Conservation (phyloP, 2,888 invertebrate genomes). For the Metellina segmentata region DNA sequence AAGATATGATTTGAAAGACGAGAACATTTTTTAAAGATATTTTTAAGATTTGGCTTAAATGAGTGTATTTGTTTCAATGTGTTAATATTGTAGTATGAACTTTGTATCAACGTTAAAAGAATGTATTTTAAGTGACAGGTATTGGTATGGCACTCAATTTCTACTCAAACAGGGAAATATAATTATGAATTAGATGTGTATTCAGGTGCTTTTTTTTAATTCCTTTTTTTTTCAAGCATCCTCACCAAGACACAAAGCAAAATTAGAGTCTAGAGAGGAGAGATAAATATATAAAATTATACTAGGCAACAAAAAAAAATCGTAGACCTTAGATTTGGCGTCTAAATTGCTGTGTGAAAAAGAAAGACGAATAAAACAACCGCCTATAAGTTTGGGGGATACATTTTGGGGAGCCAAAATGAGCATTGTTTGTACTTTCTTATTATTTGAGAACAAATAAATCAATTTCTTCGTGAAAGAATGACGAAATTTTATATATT, state of each 20-base stretch:
- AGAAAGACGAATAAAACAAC: not conserved
- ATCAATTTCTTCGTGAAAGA: not conserved
- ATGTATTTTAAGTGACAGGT: too few species aligned
- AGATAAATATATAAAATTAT: not conserved
- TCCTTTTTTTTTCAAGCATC: not conserved
- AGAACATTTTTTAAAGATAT: too few species aligned
- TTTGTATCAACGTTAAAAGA: too few species aligned
- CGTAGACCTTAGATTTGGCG: not conserved
- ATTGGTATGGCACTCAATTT: too few species aligned
- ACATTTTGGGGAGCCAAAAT: not conserved
- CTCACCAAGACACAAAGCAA: not conserved
- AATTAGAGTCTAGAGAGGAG: not conserved
- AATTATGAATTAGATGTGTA: too few species aligned
- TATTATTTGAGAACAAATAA: not conserved
- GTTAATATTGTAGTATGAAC: too few species aligned
- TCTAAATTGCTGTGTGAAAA: conserved; percentile 6
- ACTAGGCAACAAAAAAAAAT: too few species aligned
- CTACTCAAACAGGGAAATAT: too few species aligned
- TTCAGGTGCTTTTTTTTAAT: not conserved
- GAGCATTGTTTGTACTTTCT: too few species aligned
- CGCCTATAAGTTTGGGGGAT: conserved; percentile 3
- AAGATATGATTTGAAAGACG: too few species aligned
- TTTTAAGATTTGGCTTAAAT: too few species aligned
- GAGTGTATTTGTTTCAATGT: too few species aligned
- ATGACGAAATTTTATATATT: not conserved